phyloP scores from a whole-genome alignment of 2,113 vertebrate genomes.

The Pelobates fuscus region DNA sequence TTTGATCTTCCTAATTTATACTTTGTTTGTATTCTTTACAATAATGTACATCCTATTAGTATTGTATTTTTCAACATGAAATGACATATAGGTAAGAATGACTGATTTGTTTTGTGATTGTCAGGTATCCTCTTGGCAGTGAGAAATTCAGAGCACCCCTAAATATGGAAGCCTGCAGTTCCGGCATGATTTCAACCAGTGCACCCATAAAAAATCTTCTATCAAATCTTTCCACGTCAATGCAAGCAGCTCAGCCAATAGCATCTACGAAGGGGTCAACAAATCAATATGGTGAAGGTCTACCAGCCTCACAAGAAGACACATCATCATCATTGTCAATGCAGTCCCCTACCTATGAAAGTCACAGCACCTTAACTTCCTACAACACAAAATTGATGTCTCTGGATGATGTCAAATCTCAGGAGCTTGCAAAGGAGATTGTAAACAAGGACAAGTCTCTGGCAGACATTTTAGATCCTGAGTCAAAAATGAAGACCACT shows the following conservation, averaged over 20 bases:
- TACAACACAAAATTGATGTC: constrained; percentile 66
- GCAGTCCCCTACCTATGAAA: neutral
- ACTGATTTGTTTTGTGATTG: neutral
- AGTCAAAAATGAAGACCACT: constrained; percentile 81
- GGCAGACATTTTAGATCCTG: constrained; percentile 81
- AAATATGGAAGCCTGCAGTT: constrained; percentile 11
- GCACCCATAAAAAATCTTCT: constrained; percentile 2
- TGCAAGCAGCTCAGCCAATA: constrained; percentile 7
- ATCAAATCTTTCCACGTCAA: neutral
- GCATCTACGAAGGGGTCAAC: constrained; percentile 17
- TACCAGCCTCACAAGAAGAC: constrained; percentile 18
- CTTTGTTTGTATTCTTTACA: no score
- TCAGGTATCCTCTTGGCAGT: constrained; percentile 52
- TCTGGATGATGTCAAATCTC: constrained; percentile 77
- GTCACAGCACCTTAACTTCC: constrained; percentile 12
- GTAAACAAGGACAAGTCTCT: constrained; percentile 82
- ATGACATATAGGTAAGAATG: no score
- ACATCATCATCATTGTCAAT: constrained; percentile 13
- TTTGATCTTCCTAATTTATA: no score
- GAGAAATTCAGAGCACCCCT: constrained; percentile 40
- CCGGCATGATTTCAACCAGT: constrained; percentile 14
- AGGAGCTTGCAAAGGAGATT: constrained; percentile 82
- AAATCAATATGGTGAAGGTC: constrained; percentile 2
- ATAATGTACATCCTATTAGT: no score
- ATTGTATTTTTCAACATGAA: no score